phyloP scores from a whole-genome alignment of 2,888 invertebrate species.

The Platycheirus rosarum region DNA sequence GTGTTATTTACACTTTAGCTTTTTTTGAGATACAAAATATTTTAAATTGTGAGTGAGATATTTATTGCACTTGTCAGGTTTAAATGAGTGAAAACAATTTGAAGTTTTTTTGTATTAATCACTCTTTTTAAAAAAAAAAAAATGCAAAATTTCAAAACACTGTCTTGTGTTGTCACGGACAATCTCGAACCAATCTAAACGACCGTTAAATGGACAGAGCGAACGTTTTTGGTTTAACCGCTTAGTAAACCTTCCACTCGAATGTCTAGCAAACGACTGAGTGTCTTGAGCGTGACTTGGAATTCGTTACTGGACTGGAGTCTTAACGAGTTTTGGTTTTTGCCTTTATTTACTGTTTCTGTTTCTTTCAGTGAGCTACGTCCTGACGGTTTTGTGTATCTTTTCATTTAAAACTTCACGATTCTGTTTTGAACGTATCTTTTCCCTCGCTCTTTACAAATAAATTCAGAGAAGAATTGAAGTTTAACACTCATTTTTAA shows the following conservation, averaged over 20 bases:
- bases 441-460: too few relatives aligned
- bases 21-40: background rate
- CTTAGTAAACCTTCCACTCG: constrained; percentile 54
- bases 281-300: constrained; percentile 47
- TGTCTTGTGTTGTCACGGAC: background rate
- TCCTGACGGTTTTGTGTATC: constrained; percentile 15
- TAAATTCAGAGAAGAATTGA: too few relatives aligned
- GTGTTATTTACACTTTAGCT: constrained; percentile 38
- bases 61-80: background rate
- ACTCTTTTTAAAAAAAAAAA: too few relatives aligned
- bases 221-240: constrained; percentile 20
- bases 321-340: constrained; percentile 10
- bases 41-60: too few relatives aligned
- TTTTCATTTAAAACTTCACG: constrained; percentile 41
- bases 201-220: constrained; percentile 25
- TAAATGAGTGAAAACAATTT: background rate
- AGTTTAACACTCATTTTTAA: too few relatives aligned
- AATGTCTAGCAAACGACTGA: constrained; percentile 64
- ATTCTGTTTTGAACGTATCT: constrained; percentile 57
- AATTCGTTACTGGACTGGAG: constrained; percentile 42
- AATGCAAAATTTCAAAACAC: background rate
- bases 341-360: constrained; percentile 9
- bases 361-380: background rate
- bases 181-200: constrained; percentile 22
- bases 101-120: too few relatives aligned